Evolutionary conservation across 2,888 invertebrate species (phyloP).

Genomic region (Cylindroiulus punctatus): DNA sequence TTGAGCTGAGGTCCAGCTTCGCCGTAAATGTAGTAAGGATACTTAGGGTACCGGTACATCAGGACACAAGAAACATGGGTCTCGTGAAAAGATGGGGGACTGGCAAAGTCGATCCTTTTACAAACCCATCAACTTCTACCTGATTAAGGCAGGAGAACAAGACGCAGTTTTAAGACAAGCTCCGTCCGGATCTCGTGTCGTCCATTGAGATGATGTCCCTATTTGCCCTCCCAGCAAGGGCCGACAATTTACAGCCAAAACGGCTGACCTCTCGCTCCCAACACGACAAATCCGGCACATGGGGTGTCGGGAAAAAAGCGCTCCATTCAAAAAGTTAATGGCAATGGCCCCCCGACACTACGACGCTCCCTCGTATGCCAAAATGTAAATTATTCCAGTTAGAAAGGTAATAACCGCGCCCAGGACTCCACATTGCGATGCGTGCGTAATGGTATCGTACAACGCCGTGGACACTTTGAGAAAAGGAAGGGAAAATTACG

Average conservation of each 20-base stretch:
- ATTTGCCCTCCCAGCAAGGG: slow-evolving; percentile 10
- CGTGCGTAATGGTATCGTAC: not conserved
- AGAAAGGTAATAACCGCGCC: slow-evolving; percentile 42
- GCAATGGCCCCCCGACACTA: not conserved
- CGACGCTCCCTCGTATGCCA: slow-evolving; percentile 26
- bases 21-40: no score
- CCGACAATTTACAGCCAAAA: slow-evolving; percentile 37
- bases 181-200: not conserved
- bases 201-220: slow-evolving; percentile 2
- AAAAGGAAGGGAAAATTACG: slow-evolving; percentile 6
- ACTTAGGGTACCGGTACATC: no score
- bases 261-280: slow-evolving; percentile 19
- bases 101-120: not conserved
- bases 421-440: slow-evolving; percentile 19
- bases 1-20: not conserved
- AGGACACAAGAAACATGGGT: slow-evolving; percentile 26
- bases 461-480: not conserved
- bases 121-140: not conserved
- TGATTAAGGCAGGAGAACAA: not conserved
- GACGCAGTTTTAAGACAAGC: not conserved
- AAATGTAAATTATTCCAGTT: slow-evolving; percentile 27
- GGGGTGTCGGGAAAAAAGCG: slow-evolving; percentile 11
- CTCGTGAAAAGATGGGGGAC: slow-evolving; percentile 21
- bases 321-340: slow-evolving; percentile 11
- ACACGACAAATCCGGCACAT: slow-evolving; percentile 10